phyloP scores from a whole-genome alignment of 2,797 vertebrate genomes.

The Thripadectes ignobilis region DNA sequence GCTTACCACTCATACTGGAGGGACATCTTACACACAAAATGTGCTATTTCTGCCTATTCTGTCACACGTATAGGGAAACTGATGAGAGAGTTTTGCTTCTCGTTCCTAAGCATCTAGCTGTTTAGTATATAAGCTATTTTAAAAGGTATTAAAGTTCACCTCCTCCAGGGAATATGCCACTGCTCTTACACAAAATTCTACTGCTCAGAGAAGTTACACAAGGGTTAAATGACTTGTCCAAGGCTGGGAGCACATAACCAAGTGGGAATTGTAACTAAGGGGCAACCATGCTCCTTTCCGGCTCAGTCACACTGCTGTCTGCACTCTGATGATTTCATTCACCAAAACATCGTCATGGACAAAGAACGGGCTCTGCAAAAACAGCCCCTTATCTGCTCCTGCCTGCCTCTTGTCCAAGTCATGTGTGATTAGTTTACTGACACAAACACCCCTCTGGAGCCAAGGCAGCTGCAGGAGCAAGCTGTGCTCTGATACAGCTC shows the following conservation, averaged over 20 bases:
- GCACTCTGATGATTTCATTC: constrained; percentile 60
- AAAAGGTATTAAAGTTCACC: not conserved
- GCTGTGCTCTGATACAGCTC: constrained; percentile 47
- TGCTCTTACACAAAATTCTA: not conserved
- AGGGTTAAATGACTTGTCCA: constrained; percentile 8
- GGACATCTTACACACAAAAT: not conserved
- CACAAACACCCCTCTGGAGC: constrained; percentile 56
- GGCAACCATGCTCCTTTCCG: constrained; percentile 39
- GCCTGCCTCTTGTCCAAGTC: constrained; percentile 66
- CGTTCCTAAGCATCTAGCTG: not conserved
- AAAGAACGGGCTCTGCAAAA: constrained; percentile 63
- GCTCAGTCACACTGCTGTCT: constrained; percentile 29
- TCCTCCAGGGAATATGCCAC: not conserved
- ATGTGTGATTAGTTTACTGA: constrained; percentile 61
- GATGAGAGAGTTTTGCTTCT: not conserved
- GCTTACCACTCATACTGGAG: not conserved
- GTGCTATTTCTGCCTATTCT: not conserved
- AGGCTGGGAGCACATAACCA: not conserved
- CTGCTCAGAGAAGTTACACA: not conserved
- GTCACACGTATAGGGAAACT: not conserved
- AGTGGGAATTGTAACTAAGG: constrained; percentile 15
- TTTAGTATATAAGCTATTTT: not conserved
- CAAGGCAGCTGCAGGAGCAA: constrained; percentile 52
- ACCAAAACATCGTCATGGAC: constrained; percentile 50
- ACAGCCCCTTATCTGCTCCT: constrained; percentile 65